Evolutionary conservation across 2,888 invertebrate species (phyloP), one percentile per base, ranked within the genome.

Genomic region (Dorcus parallelipipedus): DNA sequence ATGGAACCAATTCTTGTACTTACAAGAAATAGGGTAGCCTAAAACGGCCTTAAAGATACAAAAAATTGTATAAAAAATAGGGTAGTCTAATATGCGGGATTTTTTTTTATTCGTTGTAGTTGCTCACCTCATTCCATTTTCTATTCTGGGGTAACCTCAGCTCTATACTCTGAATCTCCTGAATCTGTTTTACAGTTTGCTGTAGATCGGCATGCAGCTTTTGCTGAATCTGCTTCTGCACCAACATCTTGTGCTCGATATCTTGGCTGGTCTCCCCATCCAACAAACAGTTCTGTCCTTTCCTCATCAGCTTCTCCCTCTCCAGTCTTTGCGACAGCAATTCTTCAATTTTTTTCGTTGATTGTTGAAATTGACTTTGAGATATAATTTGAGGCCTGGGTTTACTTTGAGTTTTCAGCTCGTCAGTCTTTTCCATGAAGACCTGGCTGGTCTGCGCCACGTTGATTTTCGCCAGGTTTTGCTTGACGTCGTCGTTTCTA

Each of bases 171-270:
- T 79, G 79, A 55, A 78, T 78, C 63, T 80, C 80, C 67, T 80
- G 80, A 54, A 80, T 80, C 56, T 79, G 78, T 63, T 79, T 79
- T 14, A 80, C 80, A 9, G 80, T 80, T 63, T 79, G 77, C 62
- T 79, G 77, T 63, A 80, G 69, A 71, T 80, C 80, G 9, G 79
- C 78, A 48, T 80, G 79, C 45, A 80, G 63, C 65, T 79, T 80
- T 57, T 77, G 77, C 58, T 80, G 79, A 52, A 80, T 73, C 65
- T 79, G 78, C 59, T 76, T 76, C 60, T 79, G 78, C n/a, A 77
- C 68, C 58, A 68, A 61, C 71, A 78, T 72, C 61, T 78, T 77
- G 63, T 78, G 76, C 38, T 78, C 77, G 14, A 73, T 70, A 56
- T 78, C 78, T 51, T 71, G 69, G 45, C 71, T 73, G 41, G 64